Evolutionary conservation across 2,888 invertebrate genomes (phyloP), one percentile per base, ranked within the genome.

Genomic region (Epistrophella euchroma): DNA sequence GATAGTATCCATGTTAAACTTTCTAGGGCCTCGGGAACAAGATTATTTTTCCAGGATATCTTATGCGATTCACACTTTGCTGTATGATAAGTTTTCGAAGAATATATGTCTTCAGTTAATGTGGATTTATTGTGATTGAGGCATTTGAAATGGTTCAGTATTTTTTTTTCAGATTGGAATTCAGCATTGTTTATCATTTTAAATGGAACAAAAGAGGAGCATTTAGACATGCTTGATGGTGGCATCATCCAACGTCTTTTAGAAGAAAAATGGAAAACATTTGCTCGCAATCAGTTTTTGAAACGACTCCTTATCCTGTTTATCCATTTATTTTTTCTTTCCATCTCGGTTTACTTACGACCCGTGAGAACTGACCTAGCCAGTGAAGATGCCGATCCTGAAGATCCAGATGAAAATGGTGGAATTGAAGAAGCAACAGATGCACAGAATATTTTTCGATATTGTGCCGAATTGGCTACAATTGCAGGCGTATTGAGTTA

Each of bases 261-360:
- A 19, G 99, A 99, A 92, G 99, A 99, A 93, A 99, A 99, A 92
- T 99, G 99, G 99, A 99, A 99, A 93, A 98, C 98, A 0, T 99
- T 98, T 93, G 99, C 98, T 32, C 95, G 97, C 93, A 96, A 96
- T 90, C 98, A 98, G 93, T 98, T 99, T 92, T 93, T 98, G 82
- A 97, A 98, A 93, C 95, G 98, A 45, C 94, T 99, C 32, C 94
- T 97, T 40, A 96, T 99, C 89, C 94, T 99, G 62, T 94, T 97
- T 90, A 94, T 97, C 32, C 99, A 99, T 92, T 93, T 99, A 78
- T 93, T 98, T 0, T 95, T 96, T 60, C 94, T 99, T 37, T 98
- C 98, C 32, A 93, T 97, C 66, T 97, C 98, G 4, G 96, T 99
- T 17, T 99, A 99, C 92, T 93, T 98, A 22, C 94, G 99, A n/a